A percentile compares a stretch with the other conserved stretches of the same genome.
phyloP scores from a whole-genome alignment of 2,113 vertebrate genomes.

The Nannobrachium achirus region DNA sequence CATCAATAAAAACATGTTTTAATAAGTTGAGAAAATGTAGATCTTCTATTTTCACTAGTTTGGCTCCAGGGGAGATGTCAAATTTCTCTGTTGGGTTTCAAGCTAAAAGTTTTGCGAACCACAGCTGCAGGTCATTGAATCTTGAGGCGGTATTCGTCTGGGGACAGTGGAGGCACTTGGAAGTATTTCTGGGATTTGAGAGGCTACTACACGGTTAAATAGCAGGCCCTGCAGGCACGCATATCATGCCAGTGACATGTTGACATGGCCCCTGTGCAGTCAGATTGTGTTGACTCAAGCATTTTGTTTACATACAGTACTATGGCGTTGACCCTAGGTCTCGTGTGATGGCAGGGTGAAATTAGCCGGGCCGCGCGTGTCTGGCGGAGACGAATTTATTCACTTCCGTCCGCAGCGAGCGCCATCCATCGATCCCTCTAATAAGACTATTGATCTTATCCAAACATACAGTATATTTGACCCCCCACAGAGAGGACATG shows the following conservation, averaged over 20 bases:
- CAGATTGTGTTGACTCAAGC: background rate
- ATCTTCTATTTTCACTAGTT: too few relatives aligned
- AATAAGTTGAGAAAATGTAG: too few relatives aligned
- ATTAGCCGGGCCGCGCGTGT: conserved; percentile 12
- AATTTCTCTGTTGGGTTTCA: too few relatives aligned
- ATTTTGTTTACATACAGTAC: background rate
- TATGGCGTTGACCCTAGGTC: conserved; percentile 11
- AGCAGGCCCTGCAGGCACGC: background rate
- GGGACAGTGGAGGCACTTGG: background rate
- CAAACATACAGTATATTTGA: conserved; percentile 38
- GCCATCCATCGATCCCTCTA: conserved; percentile 19
- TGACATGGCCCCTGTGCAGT: background rate
- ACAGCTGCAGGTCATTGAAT: too few relatives aligned
- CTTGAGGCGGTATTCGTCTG: background rate
- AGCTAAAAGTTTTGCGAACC: too few relatives aligned
- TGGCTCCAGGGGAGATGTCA: conserved; percentile 25
- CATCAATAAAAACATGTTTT: too few relatives aligned
- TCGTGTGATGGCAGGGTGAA: conserved; percentile 17
- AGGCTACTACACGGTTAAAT: background rate
- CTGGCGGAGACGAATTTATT: background rate
- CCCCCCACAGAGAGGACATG: conserved; percentile 40
- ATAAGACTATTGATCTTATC: conserved; percentile 18
- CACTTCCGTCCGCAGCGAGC: conserved; percentile 5
- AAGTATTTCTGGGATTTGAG: background rate
- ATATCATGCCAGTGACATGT: conserved; percentile 1